Conservation (phyloP, 2,797 vertebrate species). For the Choloepus didactylus region DNA sequence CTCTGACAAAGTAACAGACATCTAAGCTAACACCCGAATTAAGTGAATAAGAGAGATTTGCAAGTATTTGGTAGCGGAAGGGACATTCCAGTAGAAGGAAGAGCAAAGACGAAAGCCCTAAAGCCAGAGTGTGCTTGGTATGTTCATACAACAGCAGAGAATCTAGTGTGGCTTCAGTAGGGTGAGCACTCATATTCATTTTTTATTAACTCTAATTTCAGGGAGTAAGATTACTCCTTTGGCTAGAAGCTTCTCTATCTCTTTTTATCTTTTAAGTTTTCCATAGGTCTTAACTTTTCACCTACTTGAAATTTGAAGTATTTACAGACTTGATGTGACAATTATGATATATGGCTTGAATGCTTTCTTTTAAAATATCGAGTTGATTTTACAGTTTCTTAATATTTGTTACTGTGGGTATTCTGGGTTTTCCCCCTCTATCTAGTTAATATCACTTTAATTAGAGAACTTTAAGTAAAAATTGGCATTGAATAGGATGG, state of each 20-base stretch:
- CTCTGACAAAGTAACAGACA: neutral
- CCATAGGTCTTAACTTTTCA: constrained; percentile 42
- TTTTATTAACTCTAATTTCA: neutral
- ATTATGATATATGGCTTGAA: neutral
- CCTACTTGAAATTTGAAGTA: constrained; percentile 1
- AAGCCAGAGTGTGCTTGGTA: neutral
- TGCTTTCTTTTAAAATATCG: neutral
- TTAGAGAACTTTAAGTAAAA: constrained; percentile 37
- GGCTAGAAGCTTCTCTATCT: neutral
- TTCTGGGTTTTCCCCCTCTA: neutral
- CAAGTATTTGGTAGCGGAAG: neutral
- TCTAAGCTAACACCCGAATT: neutral
- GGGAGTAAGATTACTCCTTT: constrained; percentile 32
- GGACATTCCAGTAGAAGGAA: neutral
- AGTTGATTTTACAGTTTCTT: constrained; percentile 49
- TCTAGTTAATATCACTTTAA: constrained; percentile 45
- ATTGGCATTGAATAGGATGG: neutral
- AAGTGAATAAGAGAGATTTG: constrained; percentile 6
- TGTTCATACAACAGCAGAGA: neutral
- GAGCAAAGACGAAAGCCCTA: neutral
- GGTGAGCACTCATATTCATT: neutral
- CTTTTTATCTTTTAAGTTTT: constrained; percentile 35
- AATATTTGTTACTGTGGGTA: constrained; percentile 1
- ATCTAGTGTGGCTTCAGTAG: neutral
- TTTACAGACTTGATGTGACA: neutral